Percentiles rank a stretch among this genome's conserved stretches.
Evolutionary conservation across 2,797 vertebrate genomes (phyloP).

Genomic region (Fratercula arctica): DNA sequence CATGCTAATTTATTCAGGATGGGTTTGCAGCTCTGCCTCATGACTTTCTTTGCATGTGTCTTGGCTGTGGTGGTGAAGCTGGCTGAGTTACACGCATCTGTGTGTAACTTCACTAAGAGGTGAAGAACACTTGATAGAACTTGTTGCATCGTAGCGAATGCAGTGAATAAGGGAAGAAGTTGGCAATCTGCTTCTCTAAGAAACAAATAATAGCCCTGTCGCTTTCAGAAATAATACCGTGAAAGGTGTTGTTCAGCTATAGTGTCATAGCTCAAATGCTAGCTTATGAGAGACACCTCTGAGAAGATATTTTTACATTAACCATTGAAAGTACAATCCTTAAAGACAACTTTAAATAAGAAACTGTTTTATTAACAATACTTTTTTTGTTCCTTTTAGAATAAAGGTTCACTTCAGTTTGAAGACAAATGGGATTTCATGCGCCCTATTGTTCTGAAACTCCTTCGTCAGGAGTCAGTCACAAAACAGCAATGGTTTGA

Average conservation of each 20-base stretch:
- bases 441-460: conserved; percentile 96
- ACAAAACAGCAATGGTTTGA: conserved; percentile 99
- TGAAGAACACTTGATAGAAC: not conserved
- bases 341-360: not conserved
- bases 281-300: not conserved
- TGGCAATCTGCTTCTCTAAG: not conserved
- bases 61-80: not conserved
- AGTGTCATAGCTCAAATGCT: not conserved
- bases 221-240: not conserved
- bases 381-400: conserved; percentile 75
- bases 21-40: not conserved
- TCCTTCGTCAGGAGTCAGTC: conserved; percentile 96
- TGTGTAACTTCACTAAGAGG: not conserved
- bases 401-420: conserved; percentile 99
- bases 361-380: not conserved
- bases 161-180: not conserved
- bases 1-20: not conserved
- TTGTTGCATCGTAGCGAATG: not conserved
- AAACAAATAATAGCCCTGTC: not conserved
- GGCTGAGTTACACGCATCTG: fast-evolving
- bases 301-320: not conserved
- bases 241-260: not conserved
- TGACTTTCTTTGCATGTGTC: fast-evolving
- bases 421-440: conserved; percentile 99
- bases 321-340: not conserved